Evolutionary conservation across 1,140 invertebrate species (phyloP).

Genomic region (Drosophila athabasca): DNA sequence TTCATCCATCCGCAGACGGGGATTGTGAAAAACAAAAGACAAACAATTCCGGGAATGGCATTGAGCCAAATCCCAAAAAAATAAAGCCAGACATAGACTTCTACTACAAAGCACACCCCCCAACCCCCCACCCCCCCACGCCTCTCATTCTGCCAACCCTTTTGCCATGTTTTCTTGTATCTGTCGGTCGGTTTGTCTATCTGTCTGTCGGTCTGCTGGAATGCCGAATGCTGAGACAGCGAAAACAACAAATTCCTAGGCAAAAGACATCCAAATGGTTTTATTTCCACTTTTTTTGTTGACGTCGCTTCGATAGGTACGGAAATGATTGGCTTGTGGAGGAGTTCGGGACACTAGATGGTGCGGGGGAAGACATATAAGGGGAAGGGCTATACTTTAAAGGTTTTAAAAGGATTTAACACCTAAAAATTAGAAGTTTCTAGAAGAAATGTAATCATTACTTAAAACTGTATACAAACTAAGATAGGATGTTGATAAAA

Average conservation of each 20-base stretch:
- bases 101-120: constrained; percentile 18
- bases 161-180: constrained; percentile 12
- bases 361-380: too few species aligned
- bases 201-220: constrained; percentile 22
- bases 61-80: constrained; percentile 48
- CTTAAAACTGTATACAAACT: too few species aligned
- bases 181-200: constrained; percentile 8
- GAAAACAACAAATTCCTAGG: constrained; percentile 48
- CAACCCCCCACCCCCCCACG: neutral
- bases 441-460: too few species aligned
- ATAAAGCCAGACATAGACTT: constrained; percentile 53
- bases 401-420: too few species aligned
- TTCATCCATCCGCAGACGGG: constrained; percentile 27
- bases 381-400: too few species aligned
- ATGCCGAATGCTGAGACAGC: constrained; percentile 51
- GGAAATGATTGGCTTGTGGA: constrained; percentile 40
- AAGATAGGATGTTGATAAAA: too few species aligned
- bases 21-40: constrained; percentile 54
- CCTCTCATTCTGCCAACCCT: neutral
- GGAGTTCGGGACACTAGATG: neutral
- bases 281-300: constrained; percentile 20
- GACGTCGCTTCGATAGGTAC: constrained; percentile 25
- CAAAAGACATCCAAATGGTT: constrained; percentile 35
- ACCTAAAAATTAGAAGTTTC: too few species aligned
- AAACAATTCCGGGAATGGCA: constrained; percentile 74